Percentiles rank a stretch among this genome's conserved stretches.
Conservation (phyloP, 2,888 invertebrate genomes). For the Barypeithes pellucidus region DNA sequence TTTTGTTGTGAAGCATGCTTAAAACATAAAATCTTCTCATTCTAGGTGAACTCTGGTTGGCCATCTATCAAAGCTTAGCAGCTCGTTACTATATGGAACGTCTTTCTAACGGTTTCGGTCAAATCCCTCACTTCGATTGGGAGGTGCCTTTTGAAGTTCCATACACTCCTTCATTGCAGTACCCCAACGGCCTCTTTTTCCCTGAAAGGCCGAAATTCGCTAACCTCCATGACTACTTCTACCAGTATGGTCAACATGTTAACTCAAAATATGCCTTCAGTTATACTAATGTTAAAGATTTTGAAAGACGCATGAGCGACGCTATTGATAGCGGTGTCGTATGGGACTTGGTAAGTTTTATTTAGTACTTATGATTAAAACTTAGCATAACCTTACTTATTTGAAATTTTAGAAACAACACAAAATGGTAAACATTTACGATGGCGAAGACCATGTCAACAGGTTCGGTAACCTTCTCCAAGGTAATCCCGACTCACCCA, state of each 20-base stretch:
- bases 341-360: constrained; percentile 48
- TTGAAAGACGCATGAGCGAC: constrained; percentile 74
- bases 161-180: constrained; percentile 77
- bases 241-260: constrained; percentile 64
- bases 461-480: constrained; percentile 79
- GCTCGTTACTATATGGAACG: constrained; percentile 85
- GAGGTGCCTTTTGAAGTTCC: constrained; percentile 73
- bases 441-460: constrained; percentile 78
- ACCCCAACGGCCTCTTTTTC: constrained; percentile 79
- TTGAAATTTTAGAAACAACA: constrained; percentile 57
- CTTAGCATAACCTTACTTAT: not conserved
- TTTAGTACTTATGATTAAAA: not conserved
- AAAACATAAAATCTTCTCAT: not conserved
- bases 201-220: constrained; percentile 77
- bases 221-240: constrained; percentile 70
- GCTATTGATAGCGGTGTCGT: constrained; percentile 75
- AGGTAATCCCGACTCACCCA: constrained; percentile 77
- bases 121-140: constrained; percentile 76
- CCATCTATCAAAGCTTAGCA: constrained; percentile 79
- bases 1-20: too few species aligned
- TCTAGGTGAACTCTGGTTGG: constrained; percentile 75
- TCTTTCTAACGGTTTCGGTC: constrained; percentile 80
- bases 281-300: constrained; percentile 68
- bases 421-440: constrained; percentile 73
- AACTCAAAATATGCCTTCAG: constrained; percentile 73